These are phyloP conservation scores for Fragum fragum DNA, from an alignment of 2,888 invertebrate genomes.

Conservation along the genomic window DNA sequence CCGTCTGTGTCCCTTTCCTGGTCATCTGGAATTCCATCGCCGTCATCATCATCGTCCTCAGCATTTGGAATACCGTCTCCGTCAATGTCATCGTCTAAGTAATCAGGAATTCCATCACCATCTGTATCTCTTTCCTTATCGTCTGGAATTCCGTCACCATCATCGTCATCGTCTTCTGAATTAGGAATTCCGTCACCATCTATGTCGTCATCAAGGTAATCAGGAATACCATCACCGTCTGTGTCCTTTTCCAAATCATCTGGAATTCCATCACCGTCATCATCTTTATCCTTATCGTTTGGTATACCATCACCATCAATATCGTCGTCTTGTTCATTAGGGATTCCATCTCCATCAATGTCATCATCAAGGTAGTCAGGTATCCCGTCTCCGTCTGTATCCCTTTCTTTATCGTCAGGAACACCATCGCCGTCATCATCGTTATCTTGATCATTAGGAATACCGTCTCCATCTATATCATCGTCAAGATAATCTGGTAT, in stretches of 20 bases:
- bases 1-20: slow-evolving; percentile 77
- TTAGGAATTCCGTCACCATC: slow-evolving; percentile 84
- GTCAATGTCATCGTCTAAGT: slow-evolving; percentile 76
- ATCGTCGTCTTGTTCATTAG: slow-evolving; percentile 78
- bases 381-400: slow-evolving; percentile 77
- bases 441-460: slow-evolving; percentile 74
- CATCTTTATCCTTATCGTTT: slow-evolving; percentile 77
- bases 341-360: slow-evolving; percentile 80
- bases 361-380: slow-evolving; percentile 78
- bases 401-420: slow-evolving; percentile 76
- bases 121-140: slow-evolving; percentile 76
- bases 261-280: slow-evolving; percentile 80
- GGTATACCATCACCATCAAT: slow-evolving; percentile 84
- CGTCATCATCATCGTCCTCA: slow-evolving; percentile 77
- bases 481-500: slow-evolving; percentile 81
- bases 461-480: slow-evolving; percentile 80
- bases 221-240: slow-evolving; percentile 85
- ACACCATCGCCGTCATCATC: slow-evolving; percentile 83
- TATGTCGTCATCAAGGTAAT: slow-evolving; percentile 78
- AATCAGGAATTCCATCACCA: slow-evolving; percentile 78
- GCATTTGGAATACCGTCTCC: slow-evolving; percentile 82
- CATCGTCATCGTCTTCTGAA: slow-evolving; percentile 77
- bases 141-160: slow-evolving; percentile 84
- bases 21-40: slow-evolving; percentile 79
- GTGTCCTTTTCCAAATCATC: slow-evolving; percentile 77